A percentile compares a stretch with the other conserved stretches of the same genome.
phyloP scores from a whole-genome alignment of 2,888 invertebrate genomes.

The Spilarctia lutea region DNA sequence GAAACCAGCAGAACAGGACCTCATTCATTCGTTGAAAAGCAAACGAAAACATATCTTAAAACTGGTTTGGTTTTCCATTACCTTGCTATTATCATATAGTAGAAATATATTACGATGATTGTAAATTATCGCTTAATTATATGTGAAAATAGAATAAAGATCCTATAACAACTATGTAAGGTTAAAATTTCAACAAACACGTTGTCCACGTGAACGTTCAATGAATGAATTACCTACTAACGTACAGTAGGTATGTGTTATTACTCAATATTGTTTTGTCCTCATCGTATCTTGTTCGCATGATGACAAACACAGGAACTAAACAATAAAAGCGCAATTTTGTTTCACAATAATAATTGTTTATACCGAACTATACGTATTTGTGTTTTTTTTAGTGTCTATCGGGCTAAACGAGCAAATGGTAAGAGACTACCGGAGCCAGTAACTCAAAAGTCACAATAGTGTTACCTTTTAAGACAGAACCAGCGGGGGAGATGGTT shows the following conservation, averaged over 20 bases:
- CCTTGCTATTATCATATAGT: neutral
- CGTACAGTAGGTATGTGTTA: slow-evolving; percentile 1
- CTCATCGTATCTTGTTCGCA: neutral
- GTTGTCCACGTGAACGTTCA: neutral
- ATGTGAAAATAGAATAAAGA: neutral
- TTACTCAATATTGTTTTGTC: slow-evolving; percentile 6
- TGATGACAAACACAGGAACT: slow-evolving; percentile 23
- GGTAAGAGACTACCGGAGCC: too few relatives aligned
- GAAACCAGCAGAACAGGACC: too few relatives aligned
- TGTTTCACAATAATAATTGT: neutral
- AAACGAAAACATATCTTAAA: neutral
- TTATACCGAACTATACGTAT: neutral
- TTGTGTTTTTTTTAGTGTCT: neutral
- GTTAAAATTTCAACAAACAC: neutral
- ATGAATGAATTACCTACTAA: slow-evolving; percentile 13
- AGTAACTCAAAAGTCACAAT: too few relatives aligned
- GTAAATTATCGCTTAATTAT: neutral
- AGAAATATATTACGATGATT: neutral
- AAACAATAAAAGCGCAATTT: slow-evolving; percentile 15
- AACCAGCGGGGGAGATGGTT: too few relatives aligned
- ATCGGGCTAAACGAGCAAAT: neutral
- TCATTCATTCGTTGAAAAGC: too few relatives aligned
- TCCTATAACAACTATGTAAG: neutral
- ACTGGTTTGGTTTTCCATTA: neutral
- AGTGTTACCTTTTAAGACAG: too few relatives aligned